phyloP scores from a whole-genome alignment of 2,888 invertebrate species.

The Melanotus villosus region DNA sequence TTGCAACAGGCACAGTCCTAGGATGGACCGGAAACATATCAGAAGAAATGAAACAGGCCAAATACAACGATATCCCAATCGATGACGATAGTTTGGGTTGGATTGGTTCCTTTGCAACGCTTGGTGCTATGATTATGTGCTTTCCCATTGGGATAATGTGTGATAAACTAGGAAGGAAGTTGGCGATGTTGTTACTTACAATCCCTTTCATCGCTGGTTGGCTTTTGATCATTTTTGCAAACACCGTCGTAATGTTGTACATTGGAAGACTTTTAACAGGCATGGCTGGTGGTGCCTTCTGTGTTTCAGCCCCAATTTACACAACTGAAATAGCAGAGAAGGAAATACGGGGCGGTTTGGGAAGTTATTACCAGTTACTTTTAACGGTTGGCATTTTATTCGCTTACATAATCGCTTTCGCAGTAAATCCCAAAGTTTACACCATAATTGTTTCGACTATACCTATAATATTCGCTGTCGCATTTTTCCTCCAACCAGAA shows the following conservation, averaged over 20 bases:
- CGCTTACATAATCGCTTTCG: conserved; percentile 71
- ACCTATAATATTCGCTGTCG: conserved; percentile 78
- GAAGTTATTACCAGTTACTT: conserved; percentile 90
- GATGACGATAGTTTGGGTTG: conserved; percentile 75
- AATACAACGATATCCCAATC: conserved; percentile 71
- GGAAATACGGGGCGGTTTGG: conserved; percentile 85
- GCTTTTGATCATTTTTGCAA: conserved; percentile 81
- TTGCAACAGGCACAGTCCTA: conserved; percentile 82
- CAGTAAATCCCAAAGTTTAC: conserved; percentile 71
- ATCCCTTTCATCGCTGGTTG: conserved; percentile 83
- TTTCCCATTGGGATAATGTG: conserved; percentile 79
- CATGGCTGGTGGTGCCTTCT: conserved; percentile 84
- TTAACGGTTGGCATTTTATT: conserved; percentile 87
- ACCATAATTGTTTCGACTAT: conserved; percentile 77
- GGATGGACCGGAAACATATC: conserved; percentile 86
- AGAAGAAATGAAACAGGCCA: conserved; percentile 67
- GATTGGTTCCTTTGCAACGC: conserved; percentile 79
- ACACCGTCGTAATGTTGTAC: conserved; percentile 75
- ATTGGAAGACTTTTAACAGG: conserved; percentile 81
- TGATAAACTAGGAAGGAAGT: conserved; percentile 80
- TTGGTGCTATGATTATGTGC: conserved; percentile 82
- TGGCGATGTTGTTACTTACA: conserved; percentile 76
- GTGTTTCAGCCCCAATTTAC: conserved; percentile 87
- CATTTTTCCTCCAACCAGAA: conserved; percentile 90
- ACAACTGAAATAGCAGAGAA: conserved; percentile 89